These are phyloP conservation scores for Tetranychus piercei DNA, from an alignment of 2,888 invertebrate species.

Conservation along the genomic window DNA sequence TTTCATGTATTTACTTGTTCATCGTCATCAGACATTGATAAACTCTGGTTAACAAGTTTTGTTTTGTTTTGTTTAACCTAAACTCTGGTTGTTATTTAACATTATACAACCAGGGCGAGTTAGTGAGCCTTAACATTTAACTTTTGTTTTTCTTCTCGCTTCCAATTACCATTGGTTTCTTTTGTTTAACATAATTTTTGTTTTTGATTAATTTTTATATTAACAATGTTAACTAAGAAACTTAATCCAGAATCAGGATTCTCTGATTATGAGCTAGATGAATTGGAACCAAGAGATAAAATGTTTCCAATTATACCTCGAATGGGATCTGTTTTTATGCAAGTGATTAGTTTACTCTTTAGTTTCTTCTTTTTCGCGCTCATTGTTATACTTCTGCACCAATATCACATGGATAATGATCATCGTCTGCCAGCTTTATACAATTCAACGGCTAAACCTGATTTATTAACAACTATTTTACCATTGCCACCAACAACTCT, in stretches of 20 bases:
- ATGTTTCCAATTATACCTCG: neutral
- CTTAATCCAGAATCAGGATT: neutral
- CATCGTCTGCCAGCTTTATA: neutral
- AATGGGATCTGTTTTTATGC: neutral
- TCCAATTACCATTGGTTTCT: too few relatives aligned
- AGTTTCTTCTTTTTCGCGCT: neutral
- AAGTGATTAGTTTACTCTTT: neutral
- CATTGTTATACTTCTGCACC: neutral
- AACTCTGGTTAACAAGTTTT: too few relatives aligned
- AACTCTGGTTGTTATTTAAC: too few relatives aligned
- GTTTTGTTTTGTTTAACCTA: too few relatives aligned
- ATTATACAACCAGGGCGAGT: too few relatives aligned
- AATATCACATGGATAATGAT: neutral
- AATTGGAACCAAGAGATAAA: neutral
- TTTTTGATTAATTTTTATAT: neutral
- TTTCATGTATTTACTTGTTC: too few relatives aligned
- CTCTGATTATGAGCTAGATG: neutral
- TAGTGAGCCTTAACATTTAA: too few relatives aligned
- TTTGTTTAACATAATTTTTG: neutral
- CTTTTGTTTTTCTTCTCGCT: too few relatives aligned
- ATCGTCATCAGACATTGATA: too few relatives aligned
- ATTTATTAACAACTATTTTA: neutral
- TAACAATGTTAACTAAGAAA: neutral
- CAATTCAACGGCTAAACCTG: neutral
- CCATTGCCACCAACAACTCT: neutral